Base-by-base conservation (phyloP, 1,140 invertebrate species). In the Drosophila malerkotliana region DNA sequence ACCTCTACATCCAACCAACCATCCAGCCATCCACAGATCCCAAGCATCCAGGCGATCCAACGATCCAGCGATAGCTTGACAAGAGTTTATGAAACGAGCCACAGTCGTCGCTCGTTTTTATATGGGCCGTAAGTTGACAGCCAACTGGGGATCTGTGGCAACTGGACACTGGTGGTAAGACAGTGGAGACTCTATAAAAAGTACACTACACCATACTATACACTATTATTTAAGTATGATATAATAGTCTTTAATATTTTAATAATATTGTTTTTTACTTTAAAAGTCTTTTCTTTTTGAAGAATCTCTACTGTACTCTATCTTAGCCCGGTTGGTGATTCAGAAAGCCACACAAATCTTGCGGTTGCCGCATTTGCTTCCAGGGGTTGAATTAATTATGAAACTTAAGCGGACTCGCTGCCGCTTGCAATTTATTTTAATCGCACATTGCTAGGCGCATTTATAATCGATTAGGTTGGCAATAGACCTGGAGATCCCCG, bases 31-130 rank as follows among this genome's bases (percentile, higher is more conserved):
- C 34, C 26, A 24, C 32, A 32, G 6, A 32, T 21, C 55, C 61
- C 56, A 24, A 5, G 21, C 44, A 64, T 64, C 62, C 57, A 49
- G 7, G 41, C 41, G 41, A 66, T 64, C 56, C 58, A 10, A 14
- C 79, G 58, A 72, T 76, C 63, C 59, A 53, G 63, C 77, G 69
- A 82, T 75, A 76, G 80, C 81, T 84, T 84, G 83, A 88, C 83
- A 88, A 88, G 83, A 88, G 83, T 88, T 88, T 88, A 88, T 88
- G 83, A 88, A 88, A 82, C 79, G 83, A 89, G 84, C 72, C 79
- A 83, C 76, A 84, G 80, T 55, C 57, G 79, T 83, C 79, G 72
- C 56, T 52, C 47, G 53, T 55, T 78, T 77, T 78, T 81, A 77
- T 81, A 81, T 81, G 78, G 79, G 58, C 79, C 72, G 64, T 59